Evolutionary conservation across 2,888 invertebrate species (phyloP).

Genomic region (Clivina fossor): DNA sequence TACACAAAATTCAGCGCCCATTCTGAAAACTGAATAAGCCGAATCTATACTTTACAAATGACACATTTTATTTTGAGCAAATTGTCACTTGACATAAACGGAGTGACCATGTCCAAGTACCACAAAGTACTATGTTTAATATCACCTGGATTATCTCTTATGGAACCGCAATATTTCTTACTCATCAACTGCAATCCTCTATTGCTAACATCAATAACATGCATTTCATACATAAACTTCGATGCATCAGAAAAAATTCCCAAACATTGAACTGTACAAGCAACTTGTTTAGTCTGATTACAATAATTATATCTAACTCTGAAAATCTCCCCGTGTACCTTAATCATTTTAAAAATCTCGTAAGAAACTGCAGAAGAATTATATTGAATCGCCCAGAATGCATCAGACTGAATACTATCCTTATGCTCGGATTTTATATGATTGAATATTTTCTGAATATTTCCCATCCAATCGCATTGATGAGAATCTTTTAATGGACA

Average conservation of each 20-base stretch:
- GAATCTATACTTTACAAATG: slow-evolving; percentile 18
- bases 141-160: slow-evolving; percentile 15
- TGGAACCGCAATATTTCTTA: slow-evolving; percentile 21
- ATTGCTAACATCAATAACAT: slow-evolving; percentile 43
- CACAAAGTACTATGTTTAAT: slow-evolving; percentile 21
- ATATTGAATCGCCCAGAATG: slow-evolving; percentile 43
- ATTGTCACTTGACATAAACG: slow-evolving; percentile 9
- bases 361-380: slow-evolving; percentile 39
- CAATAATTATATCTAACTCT: slow-evolving; percentile 43
- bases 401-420: slow-evolving; percentile 30
- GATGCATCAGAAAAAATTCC: slow-evolving; percentile 43
- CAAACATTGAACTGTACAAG: slow-evolving; percentile 46
- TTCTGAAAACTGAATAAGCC: slow-evolving; percentile 1
- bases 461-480: slow-evolving; percentile 39
- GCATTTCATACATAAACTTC: slow-evolving; percentile 46
- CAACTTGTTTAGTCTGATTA: slow-evolving; percentile 39
- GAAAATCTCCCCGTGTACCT: slow-evolving; percentile 42
- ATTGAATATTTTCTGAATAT: slow-evolving; percentile 33
- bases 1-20: slow-evolving; percentile 2
- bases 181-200: slow-evolving; percentile 30
- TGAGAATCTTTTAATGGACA: slow-evolving; percentile 39
- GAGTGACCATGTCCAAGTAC: slow-evolving; percentile 28
- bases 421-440: slow-evolving; percentile 41
- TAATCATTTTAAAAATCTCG: slow-evolving; percentile 36
- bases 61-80: slow-evolving; percentile 20